Base-by-base conservation (phyloP, 2,888 invertebrate species). In the Melangyna quadrimaculata region DNA sequence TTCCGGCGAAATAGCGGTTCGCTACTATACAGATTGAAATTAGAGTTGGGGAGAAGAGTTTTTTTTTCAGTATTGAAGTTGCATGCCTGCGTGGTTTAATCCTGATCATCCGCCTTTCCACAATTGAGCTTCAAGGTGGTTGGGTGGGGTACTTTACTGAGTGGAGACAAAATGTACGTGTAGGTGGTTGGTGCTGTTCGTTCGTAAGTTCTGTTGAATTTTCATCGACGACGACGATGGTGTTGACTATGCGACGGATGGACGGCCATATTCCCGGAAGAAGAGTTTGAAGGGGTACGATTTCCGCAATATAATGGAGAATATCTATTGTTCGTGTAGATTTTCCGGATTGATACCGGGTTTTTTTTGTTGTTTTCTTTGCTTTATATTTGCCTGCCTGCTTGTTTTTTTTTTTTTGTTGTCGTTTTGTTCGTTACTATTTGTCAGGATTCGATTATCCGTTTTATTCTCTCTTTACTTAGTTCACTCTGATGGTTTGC, bases 261-360 rank as follows among this genome's bases (percentile, higher is more conserved):
- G 14, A 55, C 57, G 51, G 29, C 32, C 10, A 57, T 45, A 14
- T 22, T 43, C 14, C 14, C 45, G 59, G 69, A 35, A 59, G 32
- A 40, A 22, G 45, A 37, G 45, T 45, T 32, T 65, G 35, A 53
- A 24, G 55, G 69, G 82, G 55, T 74, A 70, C 80, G 75, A 75
- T 80, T 80, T 84, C 84, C 75, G 80, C 57, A 83, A 78, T 80
- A 80, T 63, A 70, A 80, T 75, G 24, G 75, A 83, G 63, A 70
- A 45, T 78, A 83, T 84, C 84, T 80, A 80, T 84, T 84, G 84
- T 84, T 84, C 71, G 84, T 65, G 84, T 80, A 75, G 84, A 84
- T 84, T 84, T 84, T 71, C 75, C 84, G 80, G 84, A 80, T 84
- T 84, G 84, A 84, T 84, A 84, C 37, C 74, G 67, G 51, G 74